A percentile compares a stretch with the other conserved stretches of the same genome.
Evolutionary conservation across 1,140 invertebrate genomes (phyloP).

Genomic region (Portunus trituberculatus): DNA sequence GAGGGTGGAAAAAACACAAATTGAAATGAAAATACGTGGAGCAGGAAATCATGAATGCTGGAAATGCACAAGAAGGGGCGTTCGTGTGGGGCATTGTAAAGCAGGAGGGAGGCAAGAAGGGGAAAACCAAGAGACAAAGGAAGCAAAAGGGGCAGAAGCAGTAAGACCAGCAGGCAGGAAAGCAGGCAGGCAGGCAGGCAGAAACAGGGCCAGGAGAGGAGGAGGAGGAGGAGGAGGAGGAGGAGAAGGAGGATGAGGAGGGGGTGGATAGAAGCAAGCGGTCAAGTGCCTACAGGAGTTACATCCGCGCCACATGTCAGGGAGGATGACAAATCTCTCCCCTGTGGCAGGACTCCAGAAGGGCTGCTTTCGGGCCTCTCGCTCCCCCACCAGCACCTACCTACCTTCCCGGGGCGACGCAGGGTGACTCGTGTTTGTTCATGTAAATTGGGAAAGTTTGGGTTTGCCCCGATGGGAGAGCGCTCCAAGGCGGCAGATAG

Average conservation of each 20-base stretch:
- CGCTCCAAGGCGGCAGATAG: background rate
- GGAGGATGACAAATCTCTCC: background rate
- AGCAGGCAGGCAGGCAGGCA: background rate
- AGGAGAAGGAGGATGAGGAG: too few relatives aligned
- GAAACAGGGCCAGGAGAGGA: background rate
- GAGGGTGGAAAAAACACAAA: background rate
- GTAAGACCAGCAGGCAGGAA: background rate
- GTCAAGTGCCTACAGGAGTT: background rate
- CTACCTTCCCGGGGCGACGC: background rate
- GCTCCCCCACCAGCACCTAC: background rate
- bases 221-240: background rate
- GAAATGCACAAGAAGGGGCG: background rate
- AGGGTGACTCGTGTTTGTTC: conserved; percentile 32
- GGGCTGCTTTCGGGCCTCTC: background rate
- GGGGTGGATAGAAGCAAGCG: background rate
- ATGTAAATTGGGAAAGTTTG: conserved; percentile 46
- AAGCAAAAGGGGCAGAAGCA: background rate
- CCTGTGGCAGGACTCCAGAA: background rate
- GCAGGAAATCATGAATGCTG: background rate
- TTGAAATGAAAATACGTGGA: background rate
- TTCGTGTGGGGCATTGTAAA: background rate
- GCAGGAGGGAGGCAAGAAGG: background rate
- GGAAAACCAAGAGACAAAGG: background rate
- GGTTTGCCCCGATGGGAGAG: background rate
- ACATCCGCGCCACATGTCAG: background rate